Base-by-base conservation (phyloP, 1,140 invertebrate genomes). In the Monomorium pharaonis region DNA sequence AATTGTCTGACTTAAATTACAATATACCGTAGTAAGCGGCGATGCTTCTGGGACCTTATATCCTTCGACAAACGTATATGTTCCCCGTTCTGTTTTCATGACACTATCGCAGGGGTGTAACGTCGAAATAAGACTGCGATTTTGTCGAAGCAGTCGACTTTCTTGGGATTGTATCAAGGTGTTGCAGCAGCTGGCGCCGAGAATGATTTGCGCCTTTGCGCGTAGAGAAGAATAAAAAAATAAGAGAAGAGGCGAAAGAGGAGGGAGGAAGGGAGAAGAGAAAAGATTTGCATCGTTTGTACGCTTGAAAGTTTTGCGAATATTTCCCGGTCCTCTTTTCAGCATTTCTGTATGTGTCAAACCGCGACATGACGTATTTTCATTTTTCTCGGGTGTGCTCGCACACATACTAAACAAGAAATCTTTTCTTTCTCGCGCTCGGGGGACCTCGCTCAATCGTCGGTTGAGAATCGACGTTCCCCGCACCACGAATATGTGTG, bases 111-210 rank as follows among this genome's bases (percentile, higher is more conserved):
- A 56, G 80, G 37, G 27, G 33, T 37, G 78, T 63, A 47, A 72
- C 74, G 60, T 44, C 44, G 37, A 78, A 76, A 84, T 81, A 86
- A 86, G 75, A 80, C 58, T 58, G 44, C 84, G 87, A 89, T 86
- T 84, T 87, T 86, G 42, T n/a, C 75, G 83, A 85, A 72, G 65
- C 88, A 86, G 81, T 88, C 86, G 88, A 85, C 80, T 80, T 88
- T 47, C 56, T 70, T 18, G 67, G 81, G 86, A 88, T 88, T 89
- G 81, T 84, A 60, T 60, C 44, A 77, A 75, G 62, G 62, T 77
- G 58, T 47, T 54, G 49, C 42, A 54, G 70, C 85, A 84, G 87
- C 72, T 84, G 87, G 49, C 49, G 72, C 14, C 58, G 81, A 62
- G 87, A 89, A 89, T 86, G 84, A 89, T 86, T 89, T 86, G 76